Evolutionary conservation across 2,113 vertebrate genomes (phyloP), one percentile per base, ranked within the genome.

Genomic region (Pseudolaguvia tuberculata): DNA sequence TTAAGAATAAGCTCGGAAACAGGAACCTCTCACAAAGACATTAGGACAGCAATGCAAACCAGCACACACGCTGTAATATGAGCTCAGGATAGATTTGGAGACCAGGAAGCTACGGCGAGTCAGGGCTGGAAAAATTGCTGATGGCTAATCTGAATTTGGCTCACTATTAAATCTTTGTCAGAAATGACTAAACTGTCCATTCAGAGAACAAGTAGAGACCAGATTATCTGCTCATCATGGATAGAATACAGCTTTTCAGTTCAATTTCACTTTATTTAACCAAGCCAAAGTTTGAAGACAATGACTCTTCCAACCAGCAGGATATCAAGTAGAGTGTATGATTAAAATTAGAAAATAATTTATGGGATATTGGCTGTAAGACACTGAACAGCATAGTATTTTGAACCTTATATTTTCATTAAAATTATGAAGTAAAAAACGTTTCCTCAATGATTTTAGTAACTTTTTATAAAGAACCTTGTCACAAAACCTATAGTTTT

Each of bases 221-320:
- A 52, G 18, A 61, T 63, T 66, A 61, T 35, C 31, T 55, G 1
- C 31, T 47, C 72, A 58, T 11, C n/a, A n/a, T n/a, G n/a, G n/a
- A n/a, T n/a, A n/a, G n/a, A n/a, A n/a, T n/a, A n/a, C n/a, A n/a
- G n/a, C n/a, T n/a, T n/a, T n/a, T n/a, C 17, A 62, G 67, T 50
- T 78, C 75, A 35, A 72, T 73, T 80, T 72, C 42, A 48, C 58
- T 73, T 25, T 23, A 72, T 75, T 80, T 75, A 31, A 75, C 48
- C 67, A 0, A 61, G 31, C 25, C n/a, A 25, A 76, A 68, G 47
- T 61, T 48, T 57, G 9, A 57, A 15, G n/a, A 63, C 78, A 76
- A 65, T 55, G 17, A 20, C 31, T 61, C 72, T 65, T 42, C 65
- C 42, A 53, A 51, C 48, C 2, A 53, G 47, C 72, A 63, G 58